phyloP scores from a whole-genome alignment of 2,797 vertebrate genomes.

The Aselliscus stoliczkanus region DNA sequence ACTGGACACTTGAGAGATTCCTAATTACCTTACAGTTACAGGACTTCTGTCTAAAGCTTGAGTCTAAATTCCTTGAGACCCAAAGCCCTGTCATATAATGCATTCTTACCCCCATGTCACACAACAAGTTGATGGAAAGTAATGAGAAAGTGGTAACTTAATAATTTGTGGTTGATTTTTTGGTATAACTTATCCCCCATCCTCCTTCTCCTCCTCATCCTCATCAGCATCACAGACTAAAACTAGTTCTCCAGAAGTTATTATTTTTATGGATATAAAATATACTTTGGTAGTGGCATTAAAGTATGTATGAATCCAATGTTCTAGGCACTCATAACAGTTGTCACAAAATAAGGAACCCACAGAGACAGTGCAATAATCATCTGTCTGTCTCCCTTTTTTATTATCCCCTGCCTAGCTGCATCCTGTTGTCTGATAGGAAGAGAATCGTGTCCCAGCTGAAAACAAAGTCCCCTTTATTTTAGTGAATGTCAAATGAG shows the following conservation, averaged over 20 bases:
- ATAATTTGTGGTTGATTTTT: neutral
- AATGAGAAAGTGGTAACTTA: neutral
- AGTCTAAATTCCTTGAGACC: neutral
- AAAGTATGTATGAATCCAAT: neutral
- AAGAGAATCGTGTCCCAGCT: neutral
- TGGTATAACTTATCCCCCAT: neutral
- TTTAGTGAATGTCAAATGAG: slow-evolving; percentile 34
- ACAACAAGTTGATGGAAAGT: neutral
- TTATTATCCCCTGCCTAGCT: neutral
- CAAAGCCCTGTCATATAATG: neutral
- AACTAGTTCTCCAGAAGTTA: neutral
- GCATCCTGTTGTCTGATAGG: neutral
- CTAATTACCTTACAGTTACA: neutral
- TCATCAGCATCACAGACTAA: neutral
- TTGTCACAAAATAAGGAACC: neutral
- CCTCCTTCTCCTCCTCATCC: neutral
- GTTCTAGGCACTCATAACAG: neutral
- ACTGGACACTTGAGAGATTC: neutral
- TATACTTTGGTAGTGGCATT: neutral
- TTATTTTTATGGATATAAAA: neutral
- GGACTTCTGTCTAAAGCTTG: neutral
- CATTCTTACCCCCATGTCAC: neutral
- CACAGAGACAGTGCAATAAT: neutral
- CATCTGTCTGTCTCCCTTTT: neutral
- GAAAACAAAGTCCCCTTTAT: neutral